Percentiles rank a stretch among this genome's conserved stretches.
Evolutionary conservation across 2,113 vertebrate species (phyloP).

Genomic region (Alligator mississippiensis): DNA sequence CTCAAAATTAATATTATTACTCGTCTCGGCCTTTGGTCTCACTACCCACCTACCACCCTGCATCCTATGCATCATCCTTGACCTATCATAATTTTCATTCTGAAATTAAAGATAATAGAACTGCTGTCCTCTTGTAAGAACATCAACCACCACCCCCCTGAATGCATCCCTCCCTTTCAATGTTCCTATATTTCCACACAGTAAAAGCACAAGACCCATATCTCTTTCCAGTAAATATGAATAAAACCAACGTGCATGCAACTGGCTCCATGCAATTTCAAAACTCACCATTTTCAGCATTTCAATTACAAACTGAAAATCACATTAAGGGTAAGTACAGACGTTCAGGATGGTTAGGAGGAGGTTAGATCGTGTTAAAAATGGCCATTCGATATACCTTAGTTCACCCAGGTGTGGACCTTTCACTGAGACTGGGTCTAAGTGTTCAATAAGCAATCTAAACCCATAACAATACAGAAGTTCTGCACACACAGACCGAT

Average conservation of each 20-base stretch:
- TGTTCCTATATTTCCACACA: neutral
- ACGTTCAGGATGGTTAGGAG: too few relatives aligned
- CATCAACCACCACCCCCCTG: neutral
- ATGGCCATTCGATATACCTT: too few relatives aligned
- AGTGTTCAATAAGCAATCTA: too few relatives aligned
- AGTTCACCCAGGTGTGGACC: too few relatives aligned
- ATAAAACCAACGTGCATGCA: neutral
- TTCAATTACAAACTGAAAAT: neutral
- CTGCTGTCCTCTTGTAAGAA: neutral
- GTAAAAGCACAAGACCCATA: neutral
- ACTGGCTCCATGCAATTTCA: neutral
- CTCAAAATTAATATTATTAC: neutral
- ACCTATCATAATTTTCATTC: neutral
- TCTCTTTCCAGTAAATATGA: neutral
- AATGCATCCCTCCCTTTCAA: neutral
- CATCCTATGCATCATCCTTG: neutral
- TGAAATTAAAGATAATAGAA: neutral
- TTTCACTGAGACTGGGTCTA: too few relatives aligned
- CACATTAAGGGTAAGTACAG: neutral
- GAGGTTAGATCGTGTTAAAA: too few relatives aligned
- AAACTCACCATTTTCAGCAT: neutral
- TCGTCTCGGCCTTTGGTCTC: neutral
- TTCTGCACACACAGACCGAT: too few relatives aligned
- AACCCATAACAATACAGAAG: too few relatives aligned
- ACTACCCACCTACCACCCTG: neutral